Percentiles rank a stretch among this genome's conserved stretches.
These are phyloP conservation scores for Sinelater perroti DNA, from an alignment of 2,888 invertebrate species.

Conservation along the genomic window DNA sequence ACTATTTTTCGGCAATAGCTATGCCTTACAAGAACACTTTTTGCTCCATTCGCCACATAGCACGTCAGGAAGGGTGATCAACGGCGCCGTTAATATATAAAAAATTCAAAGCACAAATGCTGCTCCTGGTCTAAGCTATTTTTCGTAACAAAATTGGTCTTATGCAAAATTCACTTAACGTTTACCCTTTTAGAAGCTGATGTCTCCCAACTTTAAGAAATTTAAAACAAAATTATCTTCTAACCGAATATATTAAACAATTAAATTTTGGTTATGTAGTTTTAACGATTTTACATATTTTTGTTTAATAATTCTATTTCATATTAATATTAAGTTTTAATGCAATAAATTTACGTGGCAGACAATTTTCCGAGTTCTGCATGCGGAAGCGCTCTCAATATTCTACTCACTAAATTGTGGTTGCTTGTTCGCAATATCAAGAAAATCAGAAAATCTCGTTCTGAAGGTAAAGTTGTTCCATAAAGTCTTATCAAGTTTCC, in stretches of 20 bases:
- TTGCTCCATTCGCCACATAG: too few species aligned
- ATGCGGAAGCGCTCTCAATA: conserved; percentile 24
- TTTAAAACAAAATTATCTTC: too few species aligned
- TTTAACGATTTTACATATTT: too few species aligned
- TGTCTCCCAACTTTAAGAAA: too few species aligned
- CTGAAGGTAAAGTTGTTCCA: conserved; percentile 44
- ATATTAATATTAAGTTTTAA: too few species aligned
- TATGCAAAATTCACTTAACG: conserved; percentile 5
- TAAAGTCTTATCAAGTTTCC: conserved; percentile 45
- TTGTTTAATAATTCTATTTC: too few species aligned
- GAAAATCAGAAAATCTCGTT: conserved; percentile 37
- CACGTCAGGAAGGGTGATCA: conserved; percentile 4
- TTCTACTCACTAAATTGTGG: conserved; percentile 28
- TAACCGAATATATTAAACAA: too few species aligned
- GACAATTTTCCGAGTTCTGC: conserved; percentile 4
- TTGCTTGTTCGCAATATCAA: conserved; percentile 30
- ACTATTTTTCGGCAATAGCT: too few species aligned
- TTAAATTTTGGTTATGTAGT: too few species aligned
- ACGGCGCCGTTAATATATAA: conserved; percentile 7
- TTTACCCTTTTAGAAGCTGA: too few species aligned
- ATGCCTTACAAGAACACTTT: too few species aligned
- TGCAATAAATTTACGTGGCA: conserved; percentile 3
- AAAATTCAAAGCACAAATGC: conserved; percentile 12
- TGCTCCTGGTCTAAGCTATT: conserved; percentile 10
- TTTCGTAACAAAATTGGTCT: neutral